Conservation (phyloP, 2,888 invertebrate species). For the Drosophila emarginata region DNA sequence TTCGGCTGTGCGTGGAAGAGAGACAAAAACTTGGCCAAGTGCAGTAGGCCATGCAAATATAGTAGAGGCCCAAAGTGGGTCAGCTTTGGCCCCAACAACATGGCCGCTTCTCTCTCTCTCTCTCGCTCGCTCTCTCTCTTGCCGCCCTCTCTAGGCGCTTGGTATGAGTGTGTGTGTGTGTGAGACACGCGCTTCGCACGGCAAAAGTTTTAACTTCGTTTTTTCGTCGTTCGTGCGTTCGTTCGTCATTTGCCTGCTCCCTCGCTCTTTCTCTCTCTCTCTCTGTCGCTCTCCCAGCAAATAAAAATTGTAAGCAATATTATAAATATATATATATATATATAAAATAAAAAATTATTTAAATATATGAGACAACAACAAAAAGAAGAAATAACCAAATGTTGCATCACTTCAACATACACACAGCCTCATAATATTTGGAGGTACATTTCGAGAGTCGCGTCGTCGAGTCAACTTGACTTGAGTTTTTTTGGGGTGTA, state of each 20-base stretch:
- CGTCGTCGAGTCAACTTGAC: constrained; percentile 22
- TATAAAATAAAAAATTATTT: constrained; percentile 37
- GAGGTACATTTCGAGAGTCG: constrained; percentile 1
- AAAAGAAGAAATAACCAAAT: constrained; percentile 27
- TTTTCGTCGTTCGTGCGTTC: neutral
- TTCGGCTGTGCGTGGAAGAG: constrained; percentile 53
- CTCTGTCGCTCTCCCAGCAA: no score
- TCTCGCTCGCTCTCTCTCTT: neutral
- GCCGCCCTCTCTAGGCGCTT: constrained; percentile 17
- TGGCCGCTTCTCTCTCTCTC: constrained; percentile 22
- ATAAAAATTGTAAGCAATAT: constrained; percentile 46
- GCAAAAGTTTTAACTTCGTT: constrained; percentile 11
- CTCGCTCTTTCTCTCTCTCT: neutral
- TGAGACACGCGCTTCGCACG: neutral
- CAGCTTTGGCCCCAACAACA: constrained; percentile 57
- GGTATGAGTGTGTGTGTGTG: constrained; percentile 7
- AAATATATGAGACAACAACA: constrained; percentile 42
- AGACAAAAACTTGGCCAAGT: constrained; percentile 83
- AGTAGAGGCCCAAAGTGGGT: constrained; percentile 75
- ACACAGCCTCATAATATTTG: constrained; percentile 9
- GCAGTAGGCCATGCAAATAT: constrained; percentile 83
- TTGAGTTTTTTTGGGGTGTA: constrained; percentile 36
- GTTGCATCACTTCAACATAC: constrained; percentile 33
- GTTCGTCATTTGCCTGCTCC: constrained; percentile 9
- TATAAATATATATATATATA: constrained; percentile 38